Base-by-base conservation (phyloP, 2,797 vertebrate species). In the Pelobates cultripes region DNA sequence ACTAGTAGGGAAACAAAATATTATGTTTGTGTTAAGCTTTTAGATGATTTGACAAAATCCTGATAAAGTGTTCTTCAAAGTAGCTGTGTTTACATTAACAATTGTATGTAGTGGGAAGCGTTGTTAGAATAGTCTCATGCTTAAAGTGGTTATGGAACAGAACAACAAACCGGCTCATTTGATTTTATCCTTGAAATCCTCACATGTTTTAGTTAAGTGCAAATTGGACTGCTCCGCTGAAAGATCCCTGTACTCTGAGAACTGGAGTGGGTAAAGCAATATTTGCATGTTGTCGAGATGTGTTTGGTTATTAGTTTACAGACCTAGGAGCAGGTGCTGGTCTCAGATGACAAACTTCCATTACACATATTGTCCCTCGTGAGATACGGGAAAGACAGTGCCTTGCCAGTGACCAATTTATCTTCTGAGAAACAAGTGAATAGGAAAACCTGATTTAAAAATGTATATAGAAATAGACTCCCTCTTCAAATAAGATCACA, bases 111-210 rank as follows among this genome's bases (percentile, higher is more conserved):
- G 28, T 28, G 28, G 28, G 28, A 28, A 28, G 28, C 28, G 28
- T 28, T 28, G 28, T 28, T 28, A 28, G 28, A 28, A 28, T 28
- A 28, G 28, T 28, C 28, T 28, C 28, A 28, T 28, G 28, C 28
- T 28, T 28, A 28, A 28, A 28, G 28, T 28, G 28, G 28, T 51
- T 51, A 51, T 51, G 14, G 13, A 1, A 57, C 55, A 12, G 3
- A 57, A 14, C 13, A 57, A 64, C 6, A 64, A 28, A 7, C 53
- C 44, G n/a, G 42, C 28, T 55, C 14, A 63, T 41, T 81, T 61
- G 44, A 70, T 75, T 70, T 13, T 75, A 81, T 75, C 75, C 73
- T 28, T 63, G n/a, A 15, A 43, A 53, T 81, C 57, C 73, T 75
- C 44, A 41, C 72, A 47, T 28, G 28, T 28, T 75, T 75, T 69